Conservation (phyloP, 1,140 invertebrate species). For the Rhopalosiphum padi region DNA sequence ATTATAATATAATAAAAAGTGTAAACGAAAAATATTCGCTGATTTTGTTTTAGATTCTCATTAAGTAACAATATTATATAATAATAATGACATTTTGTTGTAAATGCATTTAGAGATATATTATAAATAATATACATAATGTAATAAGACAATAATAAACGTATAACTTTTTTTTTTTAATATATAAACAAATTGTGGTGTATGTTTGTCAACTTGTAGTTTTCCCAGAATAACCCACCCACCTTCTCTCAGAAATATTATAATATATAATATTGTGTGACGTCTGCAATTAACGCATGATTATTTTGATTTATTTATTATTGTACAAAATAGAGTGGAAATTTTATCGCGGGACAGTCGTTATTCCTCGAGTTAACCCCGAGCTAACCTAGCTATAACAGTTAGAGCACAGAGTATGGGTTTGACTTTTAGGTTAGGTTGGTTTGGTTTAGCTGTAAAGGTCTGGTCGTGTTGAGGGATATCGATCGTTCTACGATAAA, state of each 20-base stretch:
- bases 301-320: neutral
- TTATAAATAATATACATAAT: neutral
- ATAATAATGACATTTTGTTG: neutral
- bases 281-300: neutral
- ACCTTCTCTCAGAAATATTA: neutral
- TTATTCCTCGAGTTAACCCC: neutral
- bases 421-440: neutral
- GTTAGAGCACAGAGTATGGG: neutral
- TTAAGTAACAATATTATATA: neutral
- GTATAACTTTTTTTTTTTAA: slow-evolving; percentile 1
- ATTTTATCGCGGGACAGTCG: neutral
- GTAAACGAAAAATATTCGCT: neutral
- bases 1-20: neutral
- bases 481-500: neutral
- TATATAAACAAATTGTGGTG: neutral
- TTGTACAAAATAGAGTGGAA: neutral
- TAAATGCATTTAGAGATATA: slow-evolving; percentile 17
- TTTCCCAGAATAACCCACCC: neutral
- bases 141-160: slow-evolving; percentile 45
- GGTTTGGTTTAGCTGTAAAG: neutral
- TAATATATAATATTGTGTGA: neutral
- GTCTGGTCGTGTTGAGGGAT: neutral
- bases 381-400: neutral
- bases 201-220: neutral
- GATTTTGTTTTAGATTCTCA: neutral